Percentiles rank a stretch among this genome's conserved stretches.
phyloP scores from a whole-genome alignment of 2,113 vertebrate genomes.

The Sturnira hondurensis region DNA sequence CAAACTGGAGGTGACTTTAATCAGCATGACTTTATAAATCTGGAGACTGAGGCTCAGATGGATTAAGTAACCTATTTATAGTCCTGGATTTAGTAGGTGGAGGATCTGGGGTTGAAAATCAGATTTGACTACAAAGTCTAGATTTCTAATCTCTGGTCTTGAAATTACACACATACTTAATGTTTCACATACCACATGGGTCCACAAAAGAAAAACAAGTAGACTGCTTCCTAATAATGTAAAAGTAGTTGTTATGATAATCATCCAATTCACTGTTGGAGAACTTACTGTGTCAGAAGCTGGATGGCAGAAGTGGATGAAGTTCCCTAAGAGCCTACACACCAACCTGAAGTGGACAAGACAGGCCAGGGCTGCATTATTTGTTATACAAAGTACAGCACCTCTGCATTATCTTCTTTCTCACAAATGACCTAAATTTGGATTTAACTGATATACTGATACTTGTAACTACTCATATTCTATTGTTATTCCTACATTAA shows the following conservation, averaged over 20 bases:
- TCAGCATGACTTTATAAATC: neutral
- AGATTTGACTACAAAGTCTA: neutral
- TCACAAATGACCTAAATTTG: neutral
- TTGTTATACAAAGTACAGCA: neutral
- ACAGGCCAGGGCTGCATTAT: neutral
- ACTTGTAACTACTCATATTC: neutral
- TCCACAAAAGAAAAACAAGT: slow-evolving; percentile 2
- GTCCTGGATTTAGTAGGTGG: neutral
- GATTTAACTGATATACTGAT: neutral
- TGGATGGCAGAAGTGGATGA: neutral
- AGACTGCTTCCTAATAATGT: neutral
- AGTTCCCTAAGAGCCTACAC: neutral
- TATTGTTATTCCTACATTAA: neutral
- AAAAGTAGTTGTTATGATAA: neutral
- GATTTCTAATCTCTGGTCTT: neutral
- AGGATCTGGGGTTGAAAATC: neutral
- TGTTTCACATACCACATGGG: neutral
- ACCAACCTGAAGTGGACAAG: neutral
- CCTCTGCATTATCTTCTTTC: neutral
- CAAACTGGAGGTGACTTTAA: neutral
- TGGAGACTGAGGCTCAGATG: neutral
- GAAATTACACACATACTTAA: slow-evolving; percentile 7
- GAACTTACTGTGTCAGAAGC: neutral
- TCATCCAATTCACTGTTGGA: neutral
- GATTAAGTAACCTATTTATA: neutral